Percentiles rank a stretch among this genome's conserved stretches.
These are phyloP conservation scores for Dallia pectoralis DNA, from an alignment of 2,797 vertebrate genomes.

Conservation along the genomic window DNA sequence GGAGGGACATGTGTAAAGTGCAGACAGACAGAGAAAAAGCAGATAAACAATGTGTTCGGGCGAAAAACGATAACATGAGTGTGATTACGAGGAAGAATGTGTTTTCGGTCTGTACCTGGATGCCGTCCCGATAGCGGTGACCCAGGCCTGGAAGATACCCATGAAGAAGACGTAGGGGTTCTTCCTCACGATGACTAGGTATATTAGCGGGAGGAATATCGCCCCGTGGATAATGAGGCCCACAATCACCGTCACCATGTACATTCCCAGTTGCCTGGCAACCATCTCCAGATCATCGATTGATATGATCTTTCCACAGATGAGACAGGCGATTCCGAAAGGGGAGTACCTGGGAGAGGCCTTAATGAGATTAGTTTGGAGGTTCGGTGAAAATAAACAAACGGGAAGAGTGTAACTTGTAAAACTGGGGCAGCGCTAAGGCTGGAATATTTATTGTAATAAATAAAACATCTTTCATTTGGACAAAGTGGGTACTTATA, in stretches of 20 bases:
- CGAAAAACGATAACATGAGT: neutral
- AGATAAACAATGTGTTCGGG: neutral
- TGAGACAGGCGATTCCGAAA: slow-evolving; percentile 93
- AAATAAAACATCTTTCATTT: neutral
- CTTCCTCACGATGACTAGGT: slow-evolving; percentile 90
- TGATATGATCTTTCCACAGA: slow-evolving; percentile 98
- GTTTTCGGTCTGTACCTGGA: slow-evolving; percentile 82
- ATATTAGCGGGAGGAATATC: slow-evolving; percentile 93
- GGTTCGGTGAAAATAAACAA: neutral
- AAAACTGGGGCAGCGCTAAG: neutral
- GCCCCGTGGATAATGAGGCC: slow-evolving; percentile 96
- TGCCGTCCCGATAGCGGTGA: slow-evolving; percentile 97
- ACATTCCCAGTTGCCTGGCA: slow-evolving; percentile 95
- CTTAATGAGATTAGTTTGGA: neutral
- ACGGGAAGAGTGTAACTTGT: neutral
- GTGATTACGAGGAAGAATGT: neutral
- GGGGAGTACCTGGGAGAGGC: slow-evolving; percentile 89
- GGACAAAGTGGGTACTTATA: neutral
- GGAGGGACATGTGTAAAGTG: neutral
- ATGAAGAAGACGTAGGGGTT: slow-evolving; percentile 94
- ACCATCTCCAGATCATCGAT: slow-evolving; percentile 95
- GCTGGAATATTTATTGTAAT: neutral
- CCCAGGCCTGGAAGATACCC: slow-evolving; percentile 98
- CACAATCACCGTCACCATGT: slow-evolving; percentile 96
- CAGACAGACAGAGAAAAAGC: neutral